Evolutionary conservation across 2,113 vertebrate genomes (phyloP), one percentile per base, ranked within the genome.

Genomic region (Cygnus atratus): DNA sequence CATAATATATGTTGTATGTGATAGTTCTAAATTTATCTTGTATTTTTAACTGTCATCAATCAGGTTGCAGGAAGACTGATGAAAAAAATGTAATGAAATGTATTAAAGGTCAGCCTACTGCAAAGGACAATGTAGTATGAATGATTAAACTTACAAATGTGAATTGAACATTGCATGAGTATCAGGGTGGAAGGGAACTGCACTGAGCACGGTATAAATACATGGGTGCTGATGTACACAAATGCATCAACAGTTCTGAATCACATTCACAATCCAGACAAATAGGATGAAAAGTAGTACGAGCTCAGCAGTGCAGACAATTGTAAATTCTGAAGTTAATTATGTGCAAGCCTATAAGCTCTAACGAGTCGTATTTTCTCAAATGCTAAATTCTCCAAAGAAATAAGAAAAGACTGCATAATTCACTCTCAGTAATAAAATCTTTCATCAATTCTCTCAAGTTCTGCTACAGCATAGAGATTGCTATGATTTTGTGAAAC

Each of bases 381-480:
- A 85, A 80, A 95, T 71, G 54, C 4, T 93, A 66, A 91, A 48
- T 71, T 79, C 48, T 74, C 61, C 41, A 86, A 62, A 93, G 29
- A 24, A 78, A 59, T 73, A 78, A 67, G 62, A 96, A 87, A 26
- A 89, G 44, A 73, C 19, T 76, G 33, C 29, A 48, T 71, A 88
- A 94, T 54, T 96, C 66, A 92, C 55, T 26, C 61, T 66, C 50
- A 66, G 19, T 91, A 87, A 93, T 68, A 92, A 93, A 92, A 93
- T 72, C 19, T 71, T 92, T 67, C 58, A 93, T 94, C 52, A 76
- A 4, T 75, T 92, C 10, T 6, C 55, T 29, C 6, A 77, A 57
- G 18, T 92, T 94, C 63, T 86, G 37, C 76, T 78, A 28, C 10
- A 2, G 4, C 46, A 71, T 9, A 70, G 35, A 85, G 13, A 75